A percentile compares a stretch with the other conserved stretches of the same genome.
phyloP scores from a whole-genome alignment of 2,113 vertebrate species.

The Philantomba maxwellii region DNA sequence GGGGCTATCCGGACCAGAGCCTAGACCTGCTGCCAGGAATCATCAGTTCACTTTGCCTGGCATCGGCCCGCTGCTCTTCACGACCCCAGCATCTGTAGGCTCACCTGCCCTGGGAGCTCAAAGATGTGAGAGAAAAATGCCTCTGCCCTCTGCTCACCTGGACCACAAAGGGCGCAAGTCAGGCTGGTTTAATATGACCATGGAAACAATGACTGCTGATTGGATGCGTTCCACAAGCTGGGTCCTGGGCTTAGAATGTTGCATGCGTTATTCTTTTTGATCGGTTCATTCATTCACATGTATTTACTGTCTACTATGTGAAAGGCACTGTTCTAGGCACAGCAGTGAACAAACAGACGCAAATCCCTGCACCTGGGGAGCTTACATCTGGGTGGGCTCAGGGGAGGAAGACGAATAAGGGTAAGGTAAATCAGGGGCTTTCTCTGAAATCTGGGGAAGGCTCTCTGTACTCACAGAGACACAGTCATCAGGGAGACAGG shows the following conservation, averaged over 20 bases:
- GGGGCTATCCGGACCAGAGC: not conserved
- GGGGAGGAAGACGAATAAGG: not conserved
- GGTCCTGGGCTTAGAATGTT: not conserved
- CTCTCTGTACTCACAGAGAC: not conserved
- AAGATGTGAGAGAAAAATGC: not conserved
- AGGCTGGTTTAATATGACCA: not conserved
- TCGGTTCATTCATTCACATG: not conserved
- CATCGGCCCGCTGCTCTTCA: not conserved
- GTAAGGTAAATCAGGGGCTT: not conserved
- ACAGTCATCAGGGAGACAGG: not conserved
- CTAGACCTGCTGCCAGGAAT: not conserved
- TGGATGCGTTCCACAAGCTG: not conserved
- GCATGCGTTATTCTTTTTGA: not conserved
- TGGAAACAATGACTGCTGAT: not conserved
- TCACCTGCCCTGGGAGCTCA: not conserved
- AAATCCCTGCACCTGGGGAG: not conserved
- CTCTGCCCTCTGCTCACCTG: not conserved
- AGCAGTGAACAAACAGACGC: not conserved
- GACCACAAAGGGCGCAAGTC: not conserved
- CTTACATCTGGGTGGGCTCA: not conserved
- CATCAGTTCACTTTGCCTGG: not conserved
- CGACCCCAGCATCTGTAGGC: not conserved
- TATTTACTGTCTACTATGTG: not conserved
- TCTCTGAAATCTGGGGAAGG: not conserved
- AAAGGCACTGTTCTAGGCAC: not conserved